Conservation (phyloP, 1,140 invertebrate species). For the Drosophila bipectinata region DNA sequence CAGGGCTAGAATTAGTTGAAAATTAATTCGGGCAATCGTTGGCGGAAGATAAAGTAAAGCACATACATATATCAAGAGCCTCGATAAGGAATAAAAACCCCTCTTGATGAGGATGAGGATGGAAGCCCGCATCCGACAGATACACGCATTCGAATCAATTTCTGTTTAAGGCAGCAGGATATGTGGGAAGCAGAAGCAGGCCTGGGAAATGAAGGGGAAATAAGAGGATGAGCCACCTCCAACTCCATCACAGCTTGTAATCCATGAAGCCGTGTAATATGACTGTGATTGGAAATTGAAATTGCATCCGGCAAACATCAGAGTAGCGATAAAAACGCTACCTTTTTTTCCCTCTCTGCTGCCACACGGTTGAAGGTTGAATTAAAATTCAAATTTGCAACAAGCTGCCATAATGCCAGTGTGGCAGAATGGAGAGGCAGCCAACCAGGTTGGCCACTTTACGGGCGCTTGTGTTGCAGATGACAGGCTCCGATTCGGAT, state of each 20-base stretch:
- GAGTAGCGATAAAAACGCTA: conserved; percentile 35
- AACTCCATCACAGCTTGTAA: conserved; percentile 38
- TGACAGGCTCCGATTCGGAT: conserved; percentile 47
- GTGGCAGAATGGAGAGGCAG: conserved; percentile 18
- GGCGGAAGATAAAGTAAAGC: neutral
- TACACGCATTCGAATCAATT: conserved; percentile 43
- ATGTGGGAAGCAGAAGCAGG: neutral
- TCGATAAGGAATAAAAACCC: neutral
- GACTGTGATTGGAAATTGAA: conserved; percentile 80
- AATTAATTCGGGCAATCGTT: conserved; percentile 7
- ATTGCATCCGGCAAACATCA: conserved; percentile 73
- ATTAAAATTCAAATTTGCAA: conserved; percentile 62
- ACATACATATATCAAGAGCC: too few species aligned
- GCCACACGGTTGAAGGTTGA: conserved; percentile 1
- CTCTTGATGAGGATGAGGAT: conserved; percentile 32
- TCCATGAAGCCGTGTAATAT: conserved; percentile 77
- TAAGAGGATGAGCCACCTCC: conserved; percentile 3
- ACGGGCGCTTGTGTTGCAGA: conserved; percentile 43
- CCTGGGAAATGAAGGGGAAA: conserved; percentile 23
- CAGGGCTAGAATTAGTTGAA: neutral
- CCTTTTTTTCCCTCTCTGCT: conserved; percentile 8
- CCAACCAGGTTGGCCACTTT: conserved; percentile 62
- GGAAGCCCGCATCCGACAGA: conserved; percentile 6
- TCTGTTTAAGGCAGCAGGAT: conserved; percentile 42
- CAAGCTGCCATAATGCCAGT: conserved; percentile 23